Percentiles rank a stretch among this genome's conserved stretches.
These are phyloP conservation scores for Phyllotis vaccarum DNA, from an alignment of 2,797 vertebrate genomes.

Conservation along the genomic window DNA sequence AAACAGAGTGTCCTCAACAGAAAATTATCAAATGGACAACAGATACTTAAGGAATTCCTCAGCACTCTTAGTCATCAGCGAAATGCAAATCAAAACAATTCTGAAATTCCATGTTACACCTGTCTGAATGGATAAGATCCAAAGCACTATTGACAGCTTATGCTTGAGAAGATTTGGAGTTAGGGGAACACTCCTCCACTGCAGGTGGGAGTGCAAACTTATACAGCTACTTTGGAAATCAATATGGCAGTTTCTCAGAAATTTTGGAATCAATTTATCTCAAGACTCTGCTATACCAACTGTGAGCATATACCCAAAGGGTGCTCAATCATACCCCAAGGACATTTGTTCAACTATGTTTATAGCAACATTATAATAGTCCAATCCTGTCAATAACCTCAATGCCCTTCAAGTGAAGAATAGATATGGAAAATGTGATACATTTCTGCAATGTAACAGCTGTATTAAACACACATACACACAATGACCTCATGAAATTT, in stretches of 20 bases:
- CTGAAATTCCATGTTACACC: neutral
- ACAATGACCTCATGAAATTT: neutral
- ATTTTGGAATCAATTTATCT: neutral
- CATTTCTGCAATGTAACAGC: neutral
- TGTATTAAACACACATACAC: neutral
- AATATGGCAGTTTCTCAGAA: neutral
- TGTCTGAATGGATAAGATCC: neutral
- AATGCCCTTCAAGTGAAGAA: neutral
- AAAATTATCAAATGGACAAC: neutral
- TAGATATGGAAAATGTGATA: neutral
- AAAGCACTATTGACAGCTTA: neutral
- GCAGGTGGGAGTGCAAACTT: neutral
- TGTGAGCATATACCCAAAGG: neutral
- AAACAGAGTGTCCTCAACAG: neutral
- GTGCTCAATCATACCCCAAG: neutral
- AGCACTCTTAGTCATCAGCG: neutral
- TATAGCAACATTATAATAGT: neutral
- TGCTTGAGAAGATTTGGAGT: neutral
- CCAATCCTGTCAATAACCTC: neutral
- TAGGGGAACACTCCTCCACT: neutral
- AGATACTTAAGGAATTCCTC: neutral
- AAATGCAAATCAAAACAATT: neutral
- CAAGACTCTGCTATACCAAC: neutral
- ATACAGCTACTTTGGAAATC: neutral
- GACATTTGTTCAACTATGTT: neutral